phyloP scores from a whole-genome alignment of 2,888 invertebrate genomes.

The Morinoia aosen region DNA sequence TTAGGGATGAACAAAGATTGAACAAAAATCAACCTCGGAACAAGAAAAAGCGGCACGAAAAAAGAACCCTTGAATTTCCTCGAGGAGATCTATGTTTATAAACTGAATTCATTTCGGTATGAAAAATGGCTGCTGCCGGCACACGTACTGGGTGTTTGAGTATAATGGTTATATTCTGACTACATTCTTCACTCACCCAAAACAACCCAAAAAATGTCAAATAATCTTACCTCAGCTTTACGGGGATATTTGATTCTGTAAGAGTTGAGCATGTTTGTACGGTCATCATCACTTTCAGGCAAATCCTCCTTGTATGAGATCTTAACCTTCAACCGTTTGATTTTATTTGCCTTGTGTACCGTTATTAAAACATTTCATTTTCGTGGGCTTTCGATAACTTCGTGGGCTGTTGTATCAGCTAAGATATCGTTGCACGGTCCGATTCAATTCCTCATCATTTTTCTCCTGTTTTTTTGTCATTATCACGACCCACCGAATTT shows the following conservation, averaged over 20 bases:
- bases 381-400: no score
- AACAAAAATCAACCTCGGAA: no score
- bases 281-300: neutral
- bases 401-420: neutral
- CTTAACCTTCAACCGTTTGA: neutral
- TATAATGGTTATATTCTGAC: neutral
- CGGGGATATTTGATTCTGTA: neutral
- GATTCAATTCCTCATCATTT: neutral
- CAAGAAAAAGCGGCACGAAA: no score
- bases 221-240: neutral
- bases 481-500: neutral
- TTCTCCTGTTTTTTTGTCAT: no score
- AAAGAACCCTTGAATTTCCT: neutral
- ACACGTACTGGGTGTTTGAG: neutral
- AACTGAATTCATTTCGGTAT: neutral
- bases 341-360: no score
- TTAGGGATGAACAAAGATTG: no score
- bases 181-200: neutral
- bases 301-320: neutral
- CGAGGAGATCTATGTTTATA: neutral
- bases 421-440: neutral
- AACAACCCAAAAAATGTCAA: neutral
- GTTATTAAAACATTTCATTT: no score
- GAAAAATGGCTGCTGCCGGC: neutral
- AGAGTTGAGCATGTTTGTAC: neutral